phyloP scores from a whole-genome alignment of 2,797 vertebrate species.

The Coregonus ussuriensis region DNA sequence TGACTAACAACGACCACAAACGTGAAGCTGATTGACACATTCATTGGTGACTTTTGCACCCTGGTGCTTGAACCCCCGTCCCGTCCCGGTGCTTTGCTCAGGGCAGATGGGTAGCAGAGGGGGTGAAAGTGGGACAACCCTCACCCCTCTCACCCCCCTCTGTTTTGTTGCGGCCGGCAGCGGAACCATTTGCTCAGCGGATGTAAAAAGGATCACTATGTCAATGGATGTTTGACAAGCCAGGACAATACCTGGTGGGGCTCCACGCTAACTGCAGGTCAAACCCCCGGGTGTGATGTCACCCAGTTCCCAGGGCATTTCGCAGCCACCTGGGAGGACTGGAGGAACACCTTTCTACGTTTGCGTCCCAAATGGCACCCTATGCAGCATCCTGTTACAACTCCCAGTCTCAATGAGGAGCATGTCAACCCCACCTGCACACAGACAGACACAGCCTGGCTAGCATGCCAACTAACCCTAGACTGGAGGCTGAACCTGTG shows the following conservation, averaged over 20 bases:
- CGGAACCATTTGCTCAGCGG: neutral
- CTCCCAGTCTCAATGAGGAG: neutral
- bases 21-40: slow-evolving; percentile 15
- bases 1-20: neutral
- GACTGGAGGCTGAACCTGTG: neutral
- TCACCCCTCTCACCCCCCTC: neutral
- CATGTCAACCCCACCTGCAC: neutral
- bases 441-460: slow-evolving; percentile 7
- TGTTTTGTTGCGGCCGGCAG: neutral
- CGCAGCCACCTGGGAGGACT: slow-evolving; percentile 13
- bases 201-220: slow-evolving; percentile 21
- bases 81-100: neutral
- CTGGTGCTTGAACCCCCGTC: neutral
- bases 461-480: slow-evolving; percentile 15
- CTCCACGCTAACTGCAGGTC: slow-evolving; percentile 16
- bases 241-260: slow-evolving; percentile 13
- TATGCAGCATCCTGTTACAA: neutral
- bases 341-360: neutral
- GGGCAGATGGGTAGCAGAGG: neutral
- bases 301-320: slow-evolving; percentile 17
- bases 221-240: slow-evolving; percentile 24
- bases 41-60: slow-evolving; percentile 7
- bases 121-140: neutral
- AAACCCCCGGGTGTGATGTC: slow-evolving; percentile 13
- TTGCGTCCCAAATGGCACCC: neutral